Evolutionary conservation across 1,140 invertebrate genomes (phyloP).

Genomic region (Drosophila rufa): DNA sequence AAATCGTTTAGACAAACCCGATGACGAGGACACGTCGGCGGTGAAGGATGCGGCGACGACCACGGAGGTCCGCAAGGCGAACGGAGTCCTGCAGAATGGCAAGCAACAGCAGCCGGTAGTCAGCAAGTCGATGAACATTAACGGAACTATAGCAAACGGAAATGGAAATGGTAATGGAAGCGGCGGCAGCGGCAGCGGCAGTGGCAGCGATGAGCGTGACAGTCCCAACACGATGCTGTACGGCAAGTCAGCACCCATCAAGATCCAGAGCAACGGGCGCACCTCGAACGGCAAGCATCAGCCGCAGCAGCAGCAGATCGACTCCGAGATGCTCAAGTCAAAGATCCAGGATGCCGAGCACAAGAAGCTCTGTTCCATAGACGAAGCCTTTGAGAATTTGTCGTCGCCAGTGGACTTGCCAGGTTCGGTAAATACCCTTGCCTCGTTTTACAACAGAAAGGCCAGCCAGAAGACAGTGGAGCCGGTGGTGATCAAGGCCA

Average conservation of each 20-base stretch:
- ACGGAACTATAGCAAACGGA: conserved; percentile 42
- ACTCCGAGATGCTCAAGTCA: conserved; percentile 80
- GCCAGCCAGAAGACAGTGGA: conserved; percentile 62
- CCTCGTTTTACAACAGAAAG: conserved; percentile 67
- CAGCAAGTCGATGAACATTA: conserved; percentile 72
- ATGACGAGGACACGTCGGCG: conserved; percentile 59
- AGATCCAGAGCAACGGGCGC: conserved; percentile 81
- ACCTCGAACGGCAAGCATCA: conserved; percentile 62
- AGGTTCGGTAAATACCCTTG: conserved; percentile 71
- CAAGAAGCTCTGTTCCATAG: conserved; percentile 78
- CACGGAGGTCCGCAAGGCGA: conserved; percentile 47
- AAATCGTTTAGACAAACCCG: conserved; percentile 77
- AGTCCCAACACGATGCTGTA: conserved; percentile 73
- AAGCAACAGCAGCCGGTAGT: conserved; percentile 46
- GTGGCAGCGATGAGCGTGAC: conserved; percentile 55
- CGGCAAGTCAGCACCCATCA: conserved; percentile 84
- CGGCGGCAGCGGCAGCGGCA: conserved; percentile 13
- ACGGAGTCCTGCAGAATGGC: conserved; percentile 59
- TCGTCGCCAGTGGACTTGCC: conserved; percentile 78
- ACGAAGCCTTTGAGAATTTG: conserved; percentile 79
- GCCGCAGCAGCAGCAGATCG: conserved; percentile 66
- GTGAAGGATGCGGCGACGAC: conserved; percentile 19
- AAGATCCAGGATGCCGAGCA: conserved; percentile 82
- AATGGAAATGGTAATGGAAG: conserved; percentile 9
- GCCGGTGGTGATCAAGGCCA: conserved; percentile 80